Percentiles rank a stretch among this genome's conserved stretches.
Evolutionary conservation across 35 echinoderm and acorn worm genomes (phyloP).

Genomic region (Lytechinus pictus): DNA sequence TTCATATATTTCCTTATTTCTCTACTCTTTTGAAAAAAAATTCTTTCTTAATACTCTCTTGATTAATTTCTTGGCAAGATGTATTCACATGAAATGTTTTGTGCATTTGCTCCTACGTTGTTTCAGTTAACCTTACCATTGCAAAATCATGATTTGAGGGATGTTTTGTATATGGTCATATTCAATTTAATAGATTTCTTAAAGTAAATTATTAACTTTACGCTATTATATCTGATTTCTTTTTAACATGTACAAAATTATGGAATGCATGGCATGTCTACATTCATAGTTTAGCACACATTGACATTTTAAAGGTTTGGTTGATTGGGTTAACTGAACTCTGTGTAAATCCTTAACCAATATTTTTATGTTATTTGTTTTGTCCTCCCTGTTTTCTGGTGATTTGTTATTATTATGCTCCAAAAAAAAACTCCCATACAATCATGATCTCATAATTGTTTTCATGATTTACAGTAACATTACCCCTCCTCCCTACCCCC

Average conservation of each 20-base stretch:
- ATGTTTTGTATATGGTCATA: background rate
- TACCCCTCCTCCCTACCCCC: background rate
- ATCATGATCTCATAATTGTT: no score
- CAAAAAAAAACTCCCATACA: background rate
- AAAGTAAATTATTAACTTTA: background rate
- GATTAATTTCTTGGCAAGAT: no score
- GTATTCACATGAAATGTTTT: no score
- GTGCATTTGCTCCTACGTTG: background rate
- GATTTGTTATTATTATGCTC: background rate
- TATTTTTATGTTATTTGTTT: background rate
- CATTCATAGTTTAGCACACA: background rate
- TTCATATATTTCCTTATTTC: no score
- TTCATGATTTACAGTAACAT: background rate
- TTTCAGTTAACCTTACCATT: background rate
- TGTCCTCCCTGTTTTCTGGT: background rate
- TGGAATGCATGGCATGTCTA: background rate
- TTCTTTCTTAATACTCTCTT: no score
- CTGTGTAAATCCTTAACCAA: background rate
- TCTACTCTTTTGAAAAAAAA: no score
- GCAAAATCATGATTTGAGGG: background rate
- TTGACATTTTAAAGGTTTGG: background rate
- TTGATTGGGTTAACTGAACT: background rate
- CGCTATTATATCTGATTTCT: background rate
- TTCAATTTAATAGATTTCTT: background rate
- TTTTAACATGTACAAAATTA: background rate